A percentile compares a stretch with the other conserved stretches of the same genome.
phyloP scores from a whole-genome alignment of 2,888 invertebrate genomes.

The Andrena praecox region DNA sequence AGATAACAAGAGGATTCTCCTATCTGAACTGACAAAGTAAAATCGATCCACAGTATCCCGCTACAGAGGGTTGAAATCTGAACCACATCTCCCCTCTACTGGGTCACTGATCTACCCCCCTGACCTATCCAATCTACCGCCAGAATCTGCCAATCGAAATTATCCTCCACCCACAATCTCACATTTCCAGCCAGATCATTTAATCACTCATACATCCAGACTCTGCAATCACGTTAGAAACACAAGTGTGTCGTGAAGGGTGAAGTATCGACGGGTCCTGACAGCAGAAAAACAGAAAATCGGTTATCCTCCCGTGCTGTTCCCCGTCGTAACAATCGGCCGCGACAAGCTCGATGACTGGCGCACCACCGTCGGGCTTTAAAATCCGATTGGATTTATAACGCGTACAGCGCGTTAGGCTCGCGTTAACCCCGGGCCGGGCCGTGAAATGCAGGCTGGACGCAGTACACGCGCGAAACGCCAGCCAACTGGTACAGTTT shows the following conservation, averaged over 20 bases:
- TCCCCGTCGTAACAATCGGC: slow-evolving; percentile 48
- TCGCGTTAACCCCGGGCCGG: slow-evolving; percentile 38
- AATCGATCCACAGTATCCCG: too few relatives aligned
- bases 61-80: too few relatives aligned
- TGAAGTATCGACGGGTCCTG: slow-evolving; percentile 17
- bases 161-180: too few relatives aligned
- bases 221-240: not conserved
- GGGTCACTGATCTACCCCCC: too few relatives aligned
- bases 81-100: too few relatives aligned
- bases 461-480: slow-evolving; percentile 10
- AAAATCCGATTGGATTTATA: slow-evolving; percentile 67
- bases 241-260: not conserved
- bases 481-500: slow-evolving; percentile 32
- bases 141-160: too few relatives aligned
- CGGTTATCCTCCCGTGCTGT: slow-evolving; percentile 54
- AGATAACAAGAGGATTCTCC: too few relatives aligned
- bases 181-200: too few relatives aligned
- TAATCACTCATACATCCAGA: not conserved
- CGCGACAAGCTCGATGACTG: not conserved
- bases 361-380: slow-evolving; percentile 43
- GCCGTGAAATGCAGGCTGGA: not conserved
- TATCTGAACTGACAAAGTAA: too few relatives aligned
- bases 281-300: slow-evolving; percentile 15
- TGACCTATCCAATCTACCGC: too few relatives aligned
- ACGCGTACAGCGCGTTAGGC: slow-evolving; percentile 39